Evolutionary conservation across 2,888 invertebrate species (phyloP).

Genomic region (Melanotus villosus): DNA sequence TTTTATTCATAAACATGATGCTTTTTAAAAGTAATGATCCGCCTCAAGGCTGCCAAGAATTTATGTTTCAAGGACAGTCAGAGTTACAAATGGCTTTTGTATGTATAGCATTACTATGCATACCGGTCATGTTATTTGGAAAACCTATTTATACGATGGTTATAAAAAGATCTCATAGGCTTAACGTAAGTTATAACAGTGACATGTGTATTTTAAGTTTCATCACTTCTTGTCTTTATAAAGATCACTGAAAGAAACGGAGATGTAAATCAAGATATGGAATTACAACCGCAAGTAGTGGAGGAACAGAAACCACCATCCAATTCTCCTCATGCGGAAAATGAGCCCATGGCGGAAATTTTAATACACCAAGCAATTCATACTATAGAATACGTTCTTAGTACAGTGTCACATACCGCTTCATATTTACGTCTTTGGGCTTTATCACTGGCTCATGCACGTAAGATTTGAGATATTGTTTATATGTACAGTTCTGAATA

Average conservation of each 20-base stretch:
- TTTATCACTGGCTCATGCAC: constrained; percentile 22
- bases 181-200: constrained; percentile 46
- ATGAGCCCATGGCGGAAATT: neutral
- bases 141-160: constrained; percentile 89
- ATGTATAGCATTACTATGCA: constrained; percentile 84
- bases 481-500: too few species aligned
- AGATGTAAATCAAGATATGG: neutral
- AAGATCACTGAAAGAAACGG: neutral
- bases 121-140: constrained; percentile 94
- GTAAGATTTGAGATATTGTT: too few species aligned
- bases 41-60: constrained; percentile 71
- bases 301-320: neutral
- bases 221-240: too few species aligned
- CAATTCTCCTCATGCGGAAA: neutral
- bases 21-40: constrained; percentile 80
- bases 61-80: constrained; percentile 81
- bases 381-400: constrained; percentile 23
- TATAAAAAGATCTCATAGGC: constrained; percentile 59
- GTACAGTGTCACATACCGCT: constrained; percentile 19
- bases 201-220: too few species aligned
- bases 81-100: constrained; percentile 86
- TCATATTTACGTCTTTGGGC: constrained; percentile 24
- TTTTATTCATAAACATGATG: constrained; percentile 99
- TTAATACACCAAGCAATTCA: constrained; percentile 18
- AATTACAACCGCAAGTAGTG: neutral